Evolutionary conservation across 2,888 invertebrate species (phyloP).

Genomic region (Octodonta nipae): DNA sequence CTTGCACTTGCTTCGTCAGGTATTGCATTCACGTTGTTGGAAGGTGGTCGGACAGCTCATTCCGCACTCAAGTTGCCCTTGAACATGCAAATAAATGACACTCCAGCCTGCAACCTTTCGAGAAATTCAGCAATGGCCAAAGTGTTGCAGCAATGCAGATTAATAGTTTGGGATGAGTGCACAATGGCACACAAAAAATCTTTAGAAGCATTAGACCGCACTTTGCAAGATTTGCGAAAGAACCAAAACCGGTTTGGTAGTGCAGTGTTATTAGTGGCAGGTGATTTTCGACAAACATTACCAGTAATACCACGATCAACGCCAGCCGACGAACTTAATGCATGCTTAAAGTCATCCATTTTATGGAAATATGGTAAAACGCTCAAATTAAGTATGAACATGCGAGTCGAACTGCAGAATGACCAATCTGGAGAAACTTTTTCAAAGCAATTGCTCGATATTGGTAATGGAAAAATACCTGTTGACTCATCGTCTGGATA

Average conservation of each 20-base stretch:
- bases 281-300: slow-evolving; percentile 7
- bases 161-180: slow-evolving; percentile 7
- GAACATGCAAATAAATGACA: slow-evolving; percentile 19
- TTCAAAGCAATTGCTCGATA: slow-evolving; percentile 20
- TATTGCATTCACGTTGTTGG: slow-evolving; percentile 34
- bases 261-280: not conserved
- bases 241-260: slow-evolving; percentile 4
- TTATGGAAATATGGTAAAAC: slow-evolving; percentile 19
- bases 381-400: slow-evolving; percentile 19
- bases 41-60: slow-evolving; percentile 30
- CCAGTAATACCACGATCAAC: slow-evolving; percentile 21
- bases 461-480: slow-evolving; percentile 21
- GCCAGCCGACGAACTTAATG: slow-evolving; percentile 26
- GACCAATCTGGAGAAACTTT: slow-evolving; percentile 19
- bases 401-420: slow-evolving; percentile 19
- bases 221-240: not conserved
- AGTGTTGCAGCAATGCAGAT: slow-evolving; percentile 18
- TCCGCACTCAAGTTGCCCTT: slow-evolving; percentile 29
- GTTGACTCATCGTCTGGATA: slow-evolving; percentile 17
- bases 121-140: slow-evolving; percentile 17
- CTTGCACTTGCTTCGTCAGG: slow-evolving; percentile 26
- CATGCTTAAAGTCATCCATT: slow-evolving; percentile 23
- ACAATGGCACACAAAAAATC: slow-evolving; percentile 6
- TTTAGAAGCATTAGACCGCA: slow-evolving; percentile 2
- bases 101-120: slow-evolving; percentile 22